Conservation (phyloP, 2,797 vertebrate genomes). For the Tinamus major region DNA sequence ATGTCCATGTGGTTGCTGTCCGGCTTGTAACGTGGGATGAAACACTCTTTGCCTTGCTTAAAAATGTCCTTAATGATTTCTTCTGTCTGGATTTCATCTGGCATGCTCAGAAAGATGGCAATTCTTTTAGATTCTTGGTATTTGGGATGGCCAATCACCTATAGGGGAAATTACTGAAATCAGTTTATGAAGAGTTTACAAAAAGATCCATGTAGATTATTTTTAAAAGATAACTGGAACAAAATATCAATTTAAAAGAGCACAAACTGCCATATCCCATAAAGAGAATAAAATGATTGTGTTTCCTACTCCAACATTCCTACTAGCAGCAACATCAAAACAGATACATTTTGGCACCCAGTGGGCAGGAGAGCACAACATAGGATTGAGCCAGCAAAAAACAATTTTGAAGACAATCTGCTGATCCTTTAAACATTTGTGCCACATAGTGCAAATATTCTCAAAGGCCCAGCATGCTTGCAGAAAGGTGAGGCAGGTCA, state of each 20-base stretch:
- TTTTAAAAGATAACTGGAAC: background rate
- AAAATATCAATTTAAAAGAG: background rate
- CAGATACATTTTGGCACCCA: background rate
- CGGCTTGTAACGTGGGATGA: constrained; percentile 88
- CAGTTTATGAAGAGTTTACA: background rate
- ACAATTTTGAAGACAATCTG: background rate
- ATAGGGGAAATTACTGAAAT: constrained; percentile 1
- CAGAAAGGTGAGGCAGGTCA: background rate
- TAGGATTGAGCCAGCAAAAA: background rate
- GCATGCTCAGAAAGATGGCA: constrained; percentile 93
- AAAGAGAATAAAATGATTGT: background rate
- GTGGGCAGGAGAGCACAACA: background rate
- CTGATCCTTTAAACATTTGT: background rate
- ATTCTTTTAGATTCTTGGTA: constrained; percentile 86
- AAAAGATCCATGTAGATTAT: background rate
- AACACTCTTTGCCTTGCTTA: constrained; percentile 87
- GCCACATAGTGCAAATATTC: background rate
- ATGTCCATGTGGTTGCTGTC: constrained; percentile 92
- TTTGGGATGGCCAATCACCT: constrained; percentile 87
- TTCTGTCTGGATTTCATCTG: constrained; percentile 89
- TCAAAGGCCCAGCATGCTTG: background rate
- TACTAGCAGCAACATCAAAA: background rate
- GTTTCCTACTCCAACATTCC: background rate
- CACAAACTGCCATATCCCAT: background rate
- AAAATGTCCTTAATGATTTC: constrained; percentile 89